Conservation (phyloP, 2,797 vertebrate species). For the Sphenopsis melanotis region DNA sequence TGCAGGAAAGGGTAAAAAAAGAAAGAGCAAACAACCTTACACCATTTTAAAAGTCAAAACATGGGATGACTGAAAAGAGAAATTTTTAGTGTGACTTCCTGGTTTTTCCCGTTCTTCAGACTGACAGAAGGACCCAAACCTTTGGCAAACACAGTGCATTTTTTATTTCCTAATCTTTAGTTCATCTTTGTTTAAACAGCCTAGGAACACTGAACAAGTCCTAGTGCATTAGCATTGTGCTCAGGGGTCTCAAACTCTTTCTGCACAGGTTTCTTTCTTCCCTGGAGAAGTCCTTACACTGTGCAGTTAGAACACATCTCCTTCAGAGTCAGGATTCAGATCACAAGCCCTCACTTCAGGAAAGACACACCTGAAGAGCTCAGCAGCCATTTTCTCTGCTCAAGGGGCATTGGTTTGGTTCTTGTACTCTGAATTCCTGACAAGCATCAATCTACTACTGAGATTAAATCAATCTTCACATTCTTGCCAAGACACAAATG, state of each 20-base stretch:
- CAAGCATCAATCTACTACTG: background rate
- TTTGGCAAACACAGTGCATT: background rate
- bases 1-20: background rate
- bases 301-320: background rate
- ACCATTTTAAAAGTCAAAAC: background rate
- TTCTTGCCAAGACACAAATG: background rate
- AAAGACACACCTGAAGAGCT: background rate
- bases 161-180: background rate
- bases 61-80: background rate
- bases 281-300: background rate
- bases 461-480: background rate
- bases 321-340: background rate
- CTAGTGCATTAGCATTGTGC: background rate
- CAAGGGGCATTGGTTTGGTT: background rate
- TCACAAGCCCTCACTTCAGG: background rate
- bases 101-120: background rate
- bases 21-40: background rate
- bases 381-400: background rate
- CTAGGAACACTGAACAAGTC: background rate
- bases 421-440: background rate
- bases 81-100: background rate
- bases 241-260: background rate
- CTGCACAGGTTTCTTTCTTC: background rate
- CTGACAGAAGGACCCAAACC: background rate
- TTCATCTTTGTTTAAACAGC: background rate